A percentile compares a stretch with the other conserved stretches of the same genome.
phyloP scores from a whole-genome alignment of 2,797 vertebrate species.

The Tangara arthus region DNA sequence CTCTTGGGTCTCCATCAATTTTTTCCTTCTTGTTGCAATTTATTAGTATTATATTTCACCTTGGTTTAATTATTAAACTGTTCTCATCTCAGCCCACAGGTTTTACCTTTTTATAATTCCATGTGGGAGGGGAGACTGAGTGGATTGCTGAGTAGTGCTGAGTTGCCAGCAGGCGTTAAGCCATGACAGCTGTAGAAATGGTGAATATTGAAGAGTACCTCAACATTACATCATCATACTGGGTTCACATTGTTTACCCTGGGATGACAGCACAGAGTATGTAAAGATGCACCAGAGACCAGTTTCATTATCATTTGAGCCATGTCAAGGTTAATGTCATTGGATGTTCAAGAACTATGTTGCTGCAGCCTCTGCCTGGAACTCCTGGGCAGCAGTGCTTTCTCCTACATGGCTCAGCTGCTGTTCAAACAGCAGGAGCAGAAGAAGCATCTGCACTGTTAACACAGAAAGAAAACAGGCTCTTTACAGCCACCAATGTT shows the following conservation, averaged over 20 bases:
- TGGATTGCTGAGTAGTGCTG: neutral
- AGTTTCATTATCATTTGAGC: neutral
- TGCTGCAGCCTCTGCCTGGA: neutral
- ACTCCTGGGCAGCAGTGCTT: neutral
- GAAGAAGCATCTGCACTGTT: neutral
- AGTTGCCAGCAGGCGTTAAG: neutral
- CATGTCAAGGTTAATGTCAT: neutral
- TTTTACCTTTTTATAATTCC: neutral
- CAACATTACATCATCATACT: neutral
- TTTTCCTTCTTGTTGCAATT: neutral
- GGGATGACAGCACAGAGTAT: neutral
- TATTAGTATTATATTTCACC: neutral
- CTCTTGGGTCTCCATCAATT: too few species aligned
- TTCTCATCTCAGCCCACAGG: accelerated
- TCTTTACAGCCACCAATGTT: neutral
- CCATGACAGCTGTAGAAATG: neutral
- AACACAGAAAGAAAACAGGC: neutral
- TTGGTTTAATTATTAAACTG: neutral
- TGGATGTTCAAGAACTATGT: neutral
- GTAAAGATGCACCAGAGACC: neutral
- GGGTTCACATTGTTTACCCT: neutral
- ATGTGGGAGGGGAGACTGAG: neutral
- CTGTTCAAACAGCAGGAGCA: neutral
- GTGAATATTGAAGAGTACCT: neutral
- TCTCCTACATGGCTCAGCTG: neutral